Percentiles rank a stretch among this genome's conserved stretches.
Evolutionary conservation across 2,113 vertebrate genomes (phyloP).

Genomic region (Crotalus viridis): DNA sequence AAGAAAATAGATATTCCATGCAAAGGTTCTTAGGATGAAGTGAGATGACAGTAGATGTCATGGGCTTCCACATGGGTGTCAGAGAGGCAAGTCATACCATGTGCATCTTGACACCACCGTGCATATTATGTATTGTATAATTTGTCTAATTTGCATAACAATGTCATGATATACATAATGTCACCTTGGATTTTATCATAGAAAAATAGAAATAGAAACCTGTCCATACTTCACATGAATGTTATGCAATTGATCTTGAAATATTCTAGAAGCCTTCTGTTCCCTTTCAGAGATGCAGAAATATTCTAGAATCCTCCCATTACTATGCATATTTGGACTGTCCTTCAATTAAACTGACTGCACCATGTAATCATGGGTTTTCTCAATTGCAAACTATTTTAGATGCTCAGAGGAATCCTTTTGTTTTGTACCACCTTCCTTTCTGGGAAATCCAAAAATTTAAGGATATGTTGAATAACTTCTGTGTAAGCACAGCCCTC

Average conservation of each 20-base stretch:
- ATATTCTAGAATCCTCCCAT: not conserved
- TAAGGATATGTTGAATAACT: not conserved
- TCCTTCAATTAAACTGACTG: not conserved
- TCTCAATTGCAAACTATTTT: not conserved
- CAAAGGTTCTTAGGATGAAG: not conserved
- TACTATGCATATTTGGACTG: accelerated
- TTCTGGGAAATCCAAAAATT: not conserved
- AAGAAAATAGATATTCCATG: not conserved
- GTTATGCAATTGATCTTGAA: slow-evolving; percentile 3
- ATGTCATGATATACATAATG: not conserved
- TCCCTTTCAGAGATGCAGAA: not conserved
- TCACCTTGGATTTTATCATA: not conserved
- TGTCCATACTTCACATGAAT: not conserved
- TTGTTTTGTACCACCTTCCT: not conserved
- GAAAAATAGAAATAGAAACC: not conserved
- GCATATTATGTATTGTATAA: not conserved
- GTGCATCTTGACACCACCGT: not conserved
- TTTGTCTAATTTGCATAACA: not conserved
- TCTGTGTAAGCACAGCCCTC: slow-evolving; percentile 3
- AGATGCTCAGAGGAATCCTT: not conserved
- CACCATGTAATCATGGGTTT: not conserved
- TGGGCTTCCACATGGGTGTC: not conserved
- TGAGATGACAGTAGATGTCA: not conserved
- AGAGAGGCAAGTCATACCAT: not conserved
- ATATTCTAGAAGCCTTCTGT: not conserved